phyloP scores from a whole-genome alignment of 2,797 vertebrate species.

The Sciurus vulgaris region DNA sequence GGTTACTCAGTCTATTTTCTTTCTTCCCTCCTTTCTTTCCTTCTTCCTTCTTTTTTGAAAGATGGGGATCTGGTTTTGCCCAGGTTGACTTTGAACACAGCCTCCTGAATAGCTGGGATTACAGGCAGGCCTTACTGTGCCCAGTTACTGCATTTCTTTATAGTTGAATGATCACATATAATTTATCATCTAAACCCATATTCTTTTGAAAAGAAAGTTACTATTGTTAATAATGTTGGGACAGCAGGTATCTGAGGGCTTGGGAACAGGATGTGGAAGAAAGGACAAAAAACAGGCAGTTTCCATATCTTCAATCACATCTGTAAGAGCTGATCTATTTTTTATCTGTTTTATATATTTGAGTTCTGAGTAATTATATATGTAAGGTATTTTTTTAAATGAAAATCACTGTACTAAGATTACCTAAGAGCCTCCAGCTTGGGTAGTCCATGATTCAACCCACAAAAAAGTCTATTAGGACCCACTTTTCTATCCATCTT shows the following conservation, averaged over 20 bases:
- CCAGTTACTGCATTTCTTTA: background rate
- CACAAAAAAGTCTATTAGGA: background rate
- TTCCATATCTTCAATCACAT: background rate
- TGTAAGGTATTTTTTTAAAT: background rate
- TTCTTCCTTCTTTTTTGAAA: background rate
- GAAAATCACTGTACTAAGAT: background rate
- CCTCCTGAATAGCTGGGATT: background rate
- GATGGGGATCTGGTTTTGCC: background rate
- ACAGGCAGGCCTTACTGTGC: background rate
- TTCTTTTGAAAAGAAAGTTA: background rate
- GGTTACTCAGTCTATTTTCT: background rate
- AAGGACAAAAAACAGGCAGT: background rate
- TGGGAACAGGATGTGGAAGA: background rate
- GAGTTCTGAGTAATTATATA: conserved; percentile 26
- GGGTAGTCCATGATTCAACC: background rate
- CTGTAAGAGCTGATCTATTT: background rate
- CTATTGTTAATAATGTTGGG: background rate
- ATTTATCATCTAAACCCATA: background rate
- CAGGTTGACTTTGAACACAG: background rate
- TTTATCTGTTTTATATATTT: conserved; percentile 19
- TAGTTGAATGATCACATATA: background rate
- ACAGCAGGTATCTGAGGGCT: background rate
- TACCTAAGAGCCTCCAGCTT: background rate
- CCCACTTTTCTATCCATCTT: background rate
- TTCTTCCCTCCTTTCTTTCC: background rate